These are phyloP conservation scores for Epizoanthus ramosus DNA, from an alignment of 92 coral and sea anemone genomes.

Conservation along the genomic window DNA sequence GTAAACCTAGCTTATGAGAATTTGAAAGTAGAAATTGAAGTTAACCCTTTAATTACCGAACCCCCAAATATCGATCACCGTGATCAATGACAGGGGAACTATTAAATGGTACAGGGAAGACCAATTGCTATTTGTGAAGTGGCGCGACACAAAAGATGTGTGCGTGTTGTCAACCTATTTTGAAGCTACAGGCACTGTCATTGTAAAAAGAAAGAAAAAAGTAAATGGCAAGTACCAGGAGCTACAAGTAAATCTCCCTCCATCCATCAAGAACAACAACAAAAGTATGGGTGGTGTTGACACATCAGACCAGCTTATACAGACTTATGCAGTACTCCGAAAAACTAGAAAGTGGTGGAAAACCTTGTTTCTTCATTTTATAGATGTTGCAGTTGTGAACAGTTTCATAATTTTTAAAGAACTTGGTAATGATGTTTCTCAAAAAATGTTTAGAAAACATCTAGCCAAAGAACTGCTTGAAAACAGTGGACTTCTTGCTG, in stretches of 20 bases:
- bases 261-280: constrained; percentile 17
- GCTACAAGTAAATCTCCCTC: too few species aligned
- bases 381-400: constrained; percentile 38
- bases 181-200: too few species aligned
- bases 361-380: constrained; percentile 24
- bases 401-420: constrained; percentile 11
- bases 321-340: constrained; percentile 7
- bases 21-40: too few species aligned
- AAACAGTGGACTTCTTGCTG: neutral
- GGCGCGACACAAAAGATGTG: too few species aligned
- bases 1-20: neutral
- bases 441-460: constrained; percentile 6
- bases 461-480: neutral
- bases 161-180: too few species aligned
- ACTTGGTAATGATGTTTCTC: constrained; percentile 12
- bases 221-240: too few species aligned
- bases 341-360: constrained; percentile 48
- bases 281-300: constrained; percentile 47
- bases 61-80: too few species aligned
- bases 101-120: too few species aligned
- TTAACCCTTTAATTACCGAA: too few species aligned
- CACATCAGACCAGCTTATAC: constrained; percentile 41
- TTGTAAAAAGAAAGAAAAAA: too few species aligned
- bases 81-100: too few species aligned
- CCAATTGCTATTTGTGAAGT: too few species aligned